phyloP scores from a whole-genome alignment of 2,797 vertebrate species.

The Sebastes melanostomus region DNA sequence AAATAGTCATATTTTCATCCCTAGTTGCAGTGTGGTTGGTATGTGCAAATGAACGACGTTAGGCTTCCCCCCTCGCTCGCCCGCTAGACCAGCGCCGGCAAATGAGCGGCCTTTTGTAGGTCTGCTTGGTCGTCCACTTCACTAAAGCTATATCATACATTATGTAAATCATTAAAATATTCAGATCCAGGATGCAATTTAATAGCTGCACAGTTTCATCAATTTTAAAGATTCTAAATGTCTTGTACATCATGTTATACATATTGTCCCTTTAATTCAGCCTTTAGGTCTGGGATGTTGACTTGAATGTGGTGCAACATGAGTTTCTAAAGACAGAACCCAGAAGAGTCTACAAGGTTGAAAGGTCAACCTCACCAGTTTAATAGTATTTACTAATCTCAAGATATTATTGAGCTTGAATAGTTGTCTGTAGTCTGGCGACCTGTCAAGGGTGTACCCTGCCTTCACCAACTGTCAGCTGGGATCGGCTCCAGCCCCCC shows the following conservation, averaged over 20 bases:
- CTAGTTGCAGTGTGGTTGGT: too few species aligned
- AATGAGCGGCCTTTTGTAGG: not conserved
- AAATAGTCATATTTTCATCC: accelerated
- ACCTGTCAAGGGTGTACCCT: too few species aligned
- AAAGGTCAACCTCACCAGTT: not conserved
- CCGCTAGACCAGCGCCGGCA: not conserved
- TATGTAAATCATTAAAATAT: not conserved
- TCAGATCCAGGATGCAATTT: not conserved
- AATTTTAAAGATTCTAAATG: not conserved
- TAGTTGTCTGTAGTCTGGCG: too few species aligned
- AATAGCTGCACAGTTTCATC: not conserved
- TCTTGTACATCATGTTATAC: not conserved
- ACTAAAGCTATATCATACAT: not conserved
- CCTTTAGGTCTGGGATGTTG: not conserved
- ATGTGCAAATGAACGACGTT: too few species aligned
- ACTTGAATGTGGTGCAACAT: not conserved
- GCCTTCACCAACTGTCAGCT: too few species aligned
- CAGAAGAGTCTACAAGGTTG: not conserved
- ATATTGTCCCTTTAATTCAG: not conserved
- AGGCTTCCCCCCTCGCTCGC: too few species aligned
- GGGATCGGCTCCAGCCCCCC: too few species aligned
- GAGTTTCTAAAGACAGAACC: not conserved
- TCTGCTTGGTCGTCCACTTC: not conserved
- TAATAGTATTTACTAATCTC: not conserved
- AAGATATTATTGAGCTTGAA: not conserved